phyloP scores from a whole-genome alignment of 1,140 invertebrate species.

The Antheraea pernyi region DNA sequence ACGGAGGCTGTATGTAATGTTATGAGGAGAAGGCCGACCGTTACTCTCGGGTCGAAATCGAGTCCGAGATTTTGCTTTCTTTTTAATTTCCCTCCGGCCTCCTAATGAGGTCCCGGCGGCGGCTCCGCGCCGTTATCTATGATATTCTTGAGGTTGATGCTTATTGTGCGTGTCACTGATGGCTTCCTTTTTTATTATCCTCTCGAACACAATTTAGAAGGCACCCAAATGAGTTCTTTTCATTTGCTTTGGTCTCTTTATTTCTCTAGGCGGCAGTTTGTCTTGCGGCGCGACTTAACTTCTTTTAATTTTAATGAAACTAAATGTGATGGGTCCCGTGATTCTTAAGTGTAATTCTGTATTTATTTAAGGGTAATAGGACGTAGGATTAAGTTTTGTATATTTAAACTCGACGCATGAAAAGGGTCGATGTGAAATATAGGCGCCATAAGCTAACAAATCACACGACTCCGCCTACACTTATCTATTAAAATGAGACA shows the following conservation, averaged over 20 bases:
- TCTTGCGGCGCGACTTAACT: conserved; percentile 66
- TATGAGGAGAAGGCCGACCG: conserved; percentile 71
- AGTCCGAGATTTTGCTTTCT: conserved; percentile 78
- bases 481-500: conserved; percentile 79
- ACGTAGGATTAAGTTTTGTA: conserved; percentile 3
- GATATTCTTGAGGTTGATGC: conserved; percentile 79
- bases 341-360: conserved; percentile 29
- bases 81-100: conserved; percentile 80
- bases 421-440: conserved; percentile 5
- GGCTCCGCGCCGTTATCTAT: conserved; percentile 72
- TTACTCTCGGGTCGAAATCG: conserved; percentile 72
- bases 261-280: conserved; percentile 75
- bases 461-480: conserved; percentile 67
- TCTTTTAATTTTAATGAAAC: conserved; percentile 63
- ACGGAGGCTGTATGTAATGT: conserved; percentile 76
- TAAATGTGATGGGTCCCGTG: conserved; percentile 21
- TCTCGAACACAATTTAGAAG: conserved; percentile 76
- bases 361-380: conserved; percentile 5
- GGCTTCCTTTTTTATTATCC: conserved; percentile 78
- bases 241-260: conserved; percentile 76
- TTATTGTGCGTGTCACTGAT: conserved; percentile 79
- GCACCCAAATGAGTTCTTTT: conserved; percentile 73
- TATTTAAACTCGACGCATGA: background rate
- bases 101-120: conserved; percentile 75
- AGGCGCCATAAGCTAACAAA: conserved; percentile 46